These are phyloP conservation scores for Naja naja DNA, from an alignment of 2,113 vertebrate species.

Conservation along the genomic window DNA sequence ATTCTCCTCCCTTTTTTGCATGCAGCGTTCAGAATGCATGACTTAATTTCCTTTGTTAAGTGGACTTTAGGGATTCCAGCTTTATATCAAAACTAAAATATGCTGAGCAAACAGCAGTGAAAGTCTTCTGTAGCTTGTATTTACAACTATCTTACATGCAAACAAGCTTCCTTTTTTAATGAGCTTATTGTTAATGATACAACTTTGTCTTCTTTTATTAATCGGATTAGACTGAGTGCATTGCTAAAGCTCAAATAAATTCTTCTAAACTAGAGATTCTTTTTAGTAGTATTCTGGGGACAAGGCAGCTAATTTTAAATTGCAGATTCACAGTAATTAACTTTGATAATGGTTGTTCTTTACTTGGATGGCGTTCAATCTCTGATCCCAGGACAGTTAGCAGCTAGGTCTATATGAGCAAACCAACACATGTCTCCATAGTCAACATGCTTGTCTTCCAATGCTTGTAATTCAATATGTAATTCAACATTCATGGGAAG, in stretches of 20 bases:
- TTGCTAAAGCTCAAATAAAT: conserved; percentile 31
- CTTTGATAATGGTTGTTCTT: not conserved
- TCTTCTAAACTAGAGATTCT: conserved; percentile 33
- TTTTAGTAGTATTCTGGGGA: conserved; percentile 37
- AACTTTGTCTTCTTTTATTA: conserved; percentile 36
- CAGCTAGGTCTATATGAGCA: not conserved
- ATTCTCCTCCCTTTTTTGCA: not conserved
- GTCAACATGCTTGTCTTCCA: accelerated
- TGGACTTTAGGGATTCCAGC: conserved; percentile 41
- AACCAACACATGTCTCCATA: not conserved
- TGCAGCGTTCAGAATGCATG: conserved; percentile 25
- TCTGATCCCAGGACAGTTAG: conserved; percentile 11
- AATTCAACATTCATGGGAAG: not conserved
- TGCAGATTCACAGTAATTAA: conserved; percentile 23
- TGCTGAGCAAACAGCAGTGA: conserved; percentile 32
- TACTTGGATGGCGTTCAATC: not conserved
- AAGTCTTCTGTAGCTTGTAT: not conserved
- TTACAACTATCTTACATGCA: conserved; percentile 16
- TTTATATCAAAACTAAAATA: conserved; percentile 43
- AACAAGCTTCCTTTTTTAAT: conserved; percentile 24
- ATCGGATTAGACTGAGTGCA: conserved; percentile 32
- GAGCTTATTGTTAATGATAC: conserved; percentile 34
- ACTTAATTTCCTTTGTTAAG: conserved; percentile 55
- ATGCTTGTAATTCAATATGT: not conserved
- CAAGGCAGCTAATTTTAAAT: not conserved